Percentiles rank a stretch among this genome's conserved stretches.
Evolutionary conservation across 2,113 vertebrate genomes (phyloP).

Genomic region (Tichodroma muraria): DNA sequence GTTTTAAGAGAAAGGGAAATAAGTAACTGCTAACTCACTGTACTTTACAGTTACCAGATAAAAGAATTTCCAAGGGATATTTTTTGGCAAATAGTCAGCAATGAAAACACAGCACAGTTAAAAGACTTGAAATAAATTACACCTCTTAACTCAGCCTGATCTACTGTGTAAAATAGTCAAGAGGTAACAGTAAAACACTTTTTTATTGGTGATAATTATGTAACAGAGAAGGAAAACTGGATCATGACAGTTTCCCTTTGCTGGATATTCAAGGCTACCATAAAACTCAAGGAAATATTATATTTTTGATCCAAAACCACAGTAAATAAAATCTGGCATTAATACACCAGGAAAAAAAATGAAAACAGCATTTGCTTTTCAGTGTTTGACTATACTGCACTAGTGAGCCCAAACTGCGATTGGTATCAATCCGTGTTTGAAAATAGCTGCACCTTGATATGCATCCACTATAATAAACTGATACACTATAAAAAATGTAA

Average conservation of each 20-base stretch:
- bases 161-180: constrained; percentile 18
- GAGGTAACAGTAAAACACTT: not conserved
- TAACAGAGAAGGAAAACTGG: not conserved
- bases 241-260: not conserved
- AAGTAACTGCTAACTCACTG: constrained; percentile 28
- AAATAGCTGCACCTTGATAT: not conserved
- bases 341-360: not conserved
- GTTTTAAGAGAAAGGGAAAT: constrained; percentile 44
- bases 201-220: not conserved
- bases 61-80: constrained; percentile 38
- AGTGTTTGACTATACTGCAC: not conserved
- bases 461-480: not conserved
- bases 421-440: not conserved
- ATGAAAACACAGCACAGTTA: not conserved
- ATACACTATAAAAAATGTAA: not conserved
- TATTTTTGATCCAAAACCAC: not conserved
- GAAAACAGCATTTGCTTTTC: not conserved
- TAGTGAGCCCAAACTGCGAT: not conserved
- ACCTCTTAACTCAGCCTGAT: constrained; percentile 7
- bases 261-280: not conserved
- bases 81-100: constrained; percentile 44
- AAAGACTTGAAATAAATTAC: constrained; percentile 36
- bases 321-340: not conserved
- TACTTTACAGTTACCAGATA: constrained; percentile 38
- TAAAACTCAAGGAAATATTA: not conserved